A percentile compares a stretch with the other conserved stretches of the same genome.
Evolutionary conservation across 2,888 invertebrate species (phyloP).

Genomic region (Biston betularia): DNA sequence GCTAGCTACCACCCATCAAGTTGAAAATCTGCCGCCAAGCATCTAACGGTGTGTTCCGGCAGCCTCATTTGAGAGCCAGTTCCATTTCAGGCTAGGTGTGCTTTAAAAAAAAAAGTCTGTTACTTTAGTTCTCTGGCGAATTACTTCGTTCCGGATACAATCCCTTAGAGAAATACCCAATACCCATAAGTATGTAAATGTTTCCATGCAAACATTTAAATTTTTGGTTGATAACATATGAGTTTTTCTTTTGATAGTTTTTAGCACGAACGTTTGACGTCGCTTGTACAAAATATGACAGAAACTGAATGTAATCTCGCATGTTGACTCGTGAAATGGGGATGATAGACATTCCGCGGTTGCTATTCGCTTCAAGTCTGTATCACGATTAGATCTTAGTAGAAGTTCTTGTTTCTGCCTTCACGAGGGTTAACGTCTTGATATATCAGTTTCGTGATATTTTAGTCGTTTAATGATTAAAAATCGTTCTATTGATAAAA

Average conservation of each 20-base stretch:
- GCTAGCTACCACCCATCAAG: no score
- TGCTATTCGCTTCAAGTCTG: constrained; percentile 5
- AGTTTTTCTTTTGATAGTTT: not conserved
- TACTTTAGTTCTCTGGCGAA: no score
- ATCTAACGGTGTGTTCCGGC: no score
- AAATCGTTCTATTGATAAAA: not conserved
- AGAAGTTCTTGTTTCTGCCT: not conserved
- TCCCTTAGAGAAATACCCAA: no score
- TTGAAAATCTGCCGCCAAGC: no score
- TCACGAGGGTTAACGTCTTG: not conserved
- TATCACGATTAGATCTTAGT: not conserved
- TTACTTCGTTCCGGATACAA: no score
- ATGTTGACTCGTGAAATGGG: constrained; percentile 22
- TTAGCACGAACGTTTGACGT: not conserved
- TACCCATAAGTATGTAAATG: no score
- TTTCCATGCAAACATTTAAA: no score
- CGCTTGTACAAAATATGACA: constrained; percentile 12
- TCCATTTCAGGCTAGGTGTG: no score
- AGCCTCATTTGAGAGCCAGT: no score
- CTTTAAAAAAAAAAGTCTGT: no score
- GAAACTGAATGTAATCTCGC: constrained; percentile 24
- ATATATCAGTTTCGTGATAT: not conserved
- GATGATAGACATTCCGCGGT: constrained; percentile 14
- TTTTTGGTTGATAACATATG: no score
- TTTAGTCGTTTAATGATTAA: not conserved